Conservation (phyloP, 2,797 vertebrate genomes). For the Mycteria americana region DNA sequence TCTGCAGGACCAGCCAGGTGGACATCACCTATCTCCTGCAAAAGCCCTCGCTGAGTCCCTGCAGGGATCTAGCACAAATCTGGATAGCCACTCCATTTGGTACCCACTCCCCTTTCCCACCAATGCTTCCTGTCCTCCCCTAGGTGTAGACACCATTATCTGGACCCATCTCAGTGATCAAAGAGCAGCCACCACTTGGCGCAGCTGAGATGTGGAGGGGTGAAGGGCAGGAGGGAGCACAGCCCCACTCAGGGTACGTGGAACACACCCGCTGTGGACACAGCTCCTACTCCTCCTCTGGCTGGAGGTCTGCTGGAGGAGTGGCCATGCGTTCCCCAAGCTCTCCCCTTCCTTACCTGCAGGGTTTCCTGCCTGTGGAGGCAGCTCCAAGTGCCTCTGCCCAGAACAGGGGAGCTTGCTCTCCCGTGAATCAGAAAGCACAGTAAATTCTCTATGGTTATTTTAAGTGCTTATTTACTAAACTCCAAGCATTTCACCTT, state of each 20-base stretch:
- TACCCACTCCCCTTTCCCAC: neutral
- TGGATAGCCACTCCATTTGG: neutral
- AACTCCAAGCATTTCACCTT: neutral
- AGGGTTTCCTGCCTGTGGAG: neutral
- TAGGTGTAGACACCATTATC: neutral
- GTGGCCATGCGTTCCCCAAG: neutral
- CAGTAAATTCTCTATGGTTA: neutral
- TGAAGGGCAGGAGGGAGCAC: neutral
- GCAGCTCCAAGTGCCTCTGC: too few species aligned
- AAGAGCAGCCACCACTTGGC: neutral
- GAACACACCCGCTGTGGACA: too few species aligned
- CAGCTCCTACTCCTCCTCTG: neutral
- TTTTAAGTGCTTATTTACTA: neutral
- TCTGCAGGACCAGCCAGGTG: neutral
- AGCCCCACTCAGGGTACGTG: rapidly evolving
- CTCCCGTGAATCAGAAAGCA: neutral
- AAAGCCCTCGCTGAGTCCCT: neutral
- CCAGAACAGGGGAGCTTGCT: neutral
- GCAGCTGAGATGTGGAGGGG: rapidly evolving
- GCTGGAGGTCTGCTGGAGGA: neutral
- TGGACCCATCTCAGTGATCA: neutral
- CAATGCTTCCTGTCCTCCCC: neutral
- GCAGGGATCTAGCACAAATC: neutral
- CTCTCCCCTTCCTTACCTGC: neutral
- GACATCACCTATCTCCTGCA: neutral